These are phyloP conservation scores for Prolemur simus DNA, from an alignment of 2,113 vertebrate genomes.

Conservation along the genomic window DNA sequence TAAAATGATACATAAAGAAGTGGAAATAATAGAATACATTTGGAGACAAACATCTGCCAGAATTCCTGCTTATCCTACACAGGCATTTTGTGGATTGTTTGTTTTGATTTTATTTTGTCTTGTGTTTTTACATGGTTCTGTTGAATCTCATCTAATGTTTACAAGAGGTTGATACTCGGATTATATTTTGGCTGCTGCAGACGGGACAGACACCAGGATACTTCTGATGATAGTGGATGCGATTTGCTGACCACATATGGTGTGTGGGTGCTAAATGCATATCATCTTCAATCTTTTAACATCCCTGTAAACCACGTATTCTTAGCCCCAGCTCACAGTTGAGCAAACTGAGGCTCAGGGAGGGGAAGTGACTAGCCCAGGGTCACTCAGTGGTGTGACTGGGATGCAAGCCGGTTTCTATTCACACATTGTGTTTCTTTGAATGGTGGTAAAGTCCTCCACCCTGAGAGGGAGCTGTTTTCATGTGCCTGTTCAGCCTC, in stretches of 20 bases:
- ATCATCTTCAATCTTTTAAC: background rate
- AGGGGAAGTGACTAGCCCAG: no score
- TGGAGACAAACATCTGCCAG: background rate
- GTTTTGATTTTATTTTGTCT: background rate
- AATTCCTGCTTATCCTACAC: background rate
- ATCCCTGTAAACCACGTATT: background rate
- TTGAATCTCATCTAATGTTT: background rate
- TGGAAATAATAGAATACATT: background rate
- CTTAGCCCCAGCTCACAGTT: background rate
- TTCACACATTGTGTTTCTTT: background rate
- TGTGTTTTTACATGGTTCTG: background rate
- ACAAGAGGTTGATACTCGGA: background rate
- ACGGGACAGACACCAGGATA: background rate
- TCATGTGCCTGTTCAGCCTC: background rate
- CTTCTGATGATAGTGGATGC: background rate
- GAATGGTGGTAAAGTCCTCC: background rate
- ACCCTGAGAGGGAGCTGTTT: background rate
- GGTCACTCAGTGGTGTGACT: fast-evolving
- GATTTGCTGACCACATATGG: background rate
- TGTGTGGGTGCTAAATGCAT: background rate
- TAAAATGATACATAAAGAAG: background rate
- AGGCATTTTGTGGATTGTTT: background rate
- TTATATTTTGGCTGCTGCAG: background rate
- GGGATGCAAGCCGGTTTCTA: background rate
- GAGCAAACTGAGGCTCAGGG: background rate